A percentile compares a stretch with the other conserved stretches of the same genome.
Evolutionary conservation across 2,797 vertebrate species (phyloP).

Genomic region (Chelon auratus): DNA sequence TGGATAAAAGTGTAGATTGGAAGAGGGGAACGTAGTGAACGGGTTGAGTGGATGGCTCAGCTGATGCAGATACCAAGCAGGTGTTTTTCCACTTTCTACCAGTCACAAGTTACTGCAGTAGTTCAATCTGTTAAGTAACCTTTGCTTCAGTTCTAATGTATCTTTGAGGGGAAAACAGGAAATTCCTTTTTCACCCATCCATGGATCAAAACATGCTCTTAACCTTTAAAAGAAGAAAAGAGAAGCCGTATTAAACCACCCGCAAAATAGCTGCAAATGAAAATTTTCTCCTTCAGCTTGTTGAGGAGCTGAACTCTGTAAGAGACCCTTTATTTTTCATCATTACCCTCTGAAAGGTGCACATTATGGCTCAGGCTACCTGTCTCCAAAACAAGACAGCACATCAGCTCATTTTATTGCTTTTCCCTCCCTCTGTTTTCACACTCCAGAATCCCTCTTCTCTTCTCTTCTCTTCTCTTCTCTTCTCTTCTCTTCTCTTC

Average conservation of each 20-base stretch:
- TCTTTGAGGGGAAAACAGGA: constrained; percentile 45
- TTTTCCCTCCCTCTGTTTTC: constrained; percentile 32
- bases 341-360: constrained; percentile 57
- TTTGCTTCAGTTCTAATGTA: constrained; percentile 32
- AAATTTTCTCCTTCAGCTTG: constrained; percentile 48
- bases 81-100: not conserved
- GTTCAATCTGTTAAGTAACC: constrained; percentile 16
- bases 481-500: not conserved
- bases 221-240: constrained; percentile 47
- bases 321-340: constrained; percentile 55
- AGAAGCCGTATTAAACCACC: constrained; percentile 39
- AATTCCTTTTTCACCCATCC: constrained; percentile 44
- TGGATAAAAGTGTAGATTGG: not conserved
- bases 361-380: constrained; percentile 55
- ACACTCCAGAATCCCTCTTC: constrained; percentile 11
- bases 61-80: not conserved
- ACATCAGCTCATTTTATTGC: constrained; percentile 53
- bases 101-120: constrained; percentile 18
- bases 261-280: constrained; percentile 48
- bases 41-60: not conserved
- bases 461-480: not conserved
- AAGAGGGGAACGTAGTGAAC: not conserved
- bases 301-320: constrained; percentile 45
- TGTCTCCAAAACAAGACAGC: constrained; percentile 56
- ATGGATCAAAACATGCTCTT: constrained; percentile 39